These are phyloP conservation scores for Eucriotettix oculatus DNA, from an alignment of 2,888 invertebrate genomes.

Conservation along the genomic window DNA sequence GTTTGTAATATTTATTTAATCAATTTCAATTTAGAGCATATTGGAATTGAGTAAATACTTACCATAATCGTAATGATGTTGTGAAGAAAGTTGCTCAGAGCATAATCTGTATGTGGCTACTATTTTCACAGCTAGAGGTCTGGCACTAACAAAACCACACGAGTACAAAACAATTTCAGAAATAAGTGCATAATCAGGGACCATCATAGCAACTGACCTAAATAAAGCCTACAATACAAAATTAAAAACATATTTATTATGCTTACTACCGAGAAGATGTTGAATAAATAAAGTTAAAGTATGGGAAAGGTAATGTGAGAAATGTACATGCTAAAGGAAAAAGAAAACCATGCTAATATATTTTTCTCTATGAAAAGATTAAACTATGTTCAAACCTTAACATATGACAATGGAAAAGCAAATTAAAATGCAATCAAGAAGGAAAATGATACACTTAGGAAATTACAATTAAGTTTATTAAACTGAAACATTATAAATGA, in stretches of 20 bases:
- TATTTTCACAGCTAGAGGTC: slow-evolving; percentile 80
- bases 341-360: too few species aligned
- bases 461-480: too few species aligned
- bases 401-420: too few species aligned
- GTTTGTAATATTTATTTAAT: neutral
- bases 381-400: too few species aligned
- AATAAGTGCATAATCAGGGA: slow-evolving; percentile 88
- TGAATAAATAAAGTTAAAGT: neutral
- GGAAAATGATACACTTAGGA: too few species aligned
- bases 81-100: slow-evolving; percentile 85
- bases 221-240: slow-evolving; percentile 50
- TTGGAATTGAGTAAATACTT: slow-evolving; percentile 9
- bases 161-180: slow-evolving; percentile 90
- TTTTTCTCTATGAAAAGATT: too few species aligned
- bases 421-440: too few species aligned
- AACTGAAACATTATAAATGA: too few species aligned
- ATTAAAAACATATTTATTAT: neutral
- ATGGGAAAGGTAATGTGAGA: neutral
- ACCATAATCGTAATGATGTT: slow-evolving; percentile 92
- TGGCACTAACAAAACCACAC: slow-evolving; percentile 76
- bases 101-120: slow-evolving; percentile 86
- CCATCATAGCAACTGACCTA: slow-evolving; percentile 95
- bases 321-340: too few species aligned
- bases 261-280: neutral
- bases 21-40: neutral